These are phyloP conservation scores for Emydura subglobosa DNA, from an alignment of 2,113 vertebrate species.

Conservation along the genomic window DNA sequence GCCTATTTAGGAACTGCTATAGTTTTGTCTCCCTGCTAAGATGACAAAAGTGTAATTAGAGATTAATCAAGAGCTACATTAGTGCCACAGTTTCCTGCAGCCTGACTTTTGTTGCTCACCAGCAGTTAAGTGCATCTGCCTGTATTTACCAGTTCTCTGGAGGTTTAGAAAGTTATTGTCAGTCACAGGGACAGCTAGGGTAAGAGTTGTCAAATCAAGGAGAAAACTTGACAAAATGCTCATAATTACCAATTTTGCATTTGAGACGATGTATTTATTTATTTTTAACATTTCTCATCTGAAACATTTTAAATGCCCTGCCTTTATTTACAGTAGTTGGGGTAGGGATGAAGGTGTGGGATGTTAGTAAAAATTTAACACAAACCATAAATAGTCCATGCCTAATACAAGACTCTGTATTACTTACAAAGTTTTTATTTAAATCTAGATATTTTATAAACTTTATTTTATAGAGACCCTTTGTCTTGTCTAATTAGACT, in stretches of 20 bases:
- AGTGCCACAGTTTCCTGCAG: constrained; percentile 83
- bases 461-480: neutral
- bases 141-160: constrained; percentile 82
- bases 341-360: too few species aligned
- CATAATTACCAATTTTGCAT: constrained; percentile 65
- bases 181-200: constrained; percentile 78
- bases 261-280: constrained; percentile 49
- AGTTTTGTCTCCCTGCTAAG: constrained; percentile 91
- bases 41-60: constrained; percentile 94
- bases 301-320: constrained; percentile 43
- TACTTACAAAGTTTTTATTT: neutral
- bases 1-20: constrained; percentile 88
- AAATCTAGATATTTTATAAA: neutral
- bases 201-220: constrained; percentile 74
- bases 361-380: too few species aligned
- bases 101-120: constrained; percentile 83
- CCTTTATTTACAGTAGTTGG: fast-evolving
- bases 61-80: constrained; percentile 92
- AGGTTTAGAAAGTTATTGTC: constrained; percentile 86
- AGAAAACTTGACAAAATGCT: constrained; percentile 75
- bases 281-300: constrained; percentile 40
- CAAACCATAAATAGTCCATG: too few species aligned
- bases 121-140: constrained; percentile 86
- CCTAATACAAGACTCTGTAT: neutral
- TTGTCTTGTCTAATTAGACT: neutral